A percentile compares a stretch with the other conserved stretches of the same genome.
Evolutionary conservation across 2,797 vertebrate genomes (phyloP).

Genomic region (Pachyuromys duprasi): DNA sequence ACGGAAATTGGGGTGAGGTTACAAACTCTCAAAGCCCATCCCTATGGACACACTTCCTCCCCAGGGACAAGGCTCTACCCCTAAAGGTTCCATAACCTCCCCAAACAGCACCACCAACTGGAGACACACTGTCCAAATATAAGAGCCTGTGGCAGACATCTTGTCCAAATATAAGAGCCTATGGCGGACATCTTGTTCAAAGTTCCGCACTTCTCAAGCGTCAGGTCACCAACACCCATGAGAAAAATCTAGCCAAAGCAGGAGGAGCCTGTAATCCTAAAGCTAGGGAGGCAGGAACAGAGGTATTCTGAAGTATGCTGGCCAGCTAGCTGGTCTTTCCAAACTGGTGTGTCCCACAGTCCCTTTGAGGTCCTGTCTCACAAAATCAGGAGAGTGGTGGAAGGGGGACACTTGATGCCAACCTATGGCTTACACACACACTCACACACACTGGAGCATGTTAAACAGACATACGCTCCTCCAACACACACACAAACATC

Average conservation of each 20-base stretch:
- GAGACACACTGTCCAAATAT: too few species aligned
- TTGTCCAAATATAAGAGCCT: not conserved
- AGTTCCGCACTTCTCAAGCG: not conserved
- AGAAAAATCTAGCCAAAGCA: not conserved
- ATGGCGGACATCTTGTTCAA: not conserved
- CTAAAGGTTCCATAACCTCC: not conserved
- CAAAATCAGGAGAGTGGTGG: too few species aligned
- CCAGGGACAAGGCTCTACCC: too few species aligned
- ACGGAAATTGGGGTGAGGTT: not conserved
- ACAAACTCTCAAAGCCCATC: not conserved
- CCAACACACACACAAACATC: not conserved
- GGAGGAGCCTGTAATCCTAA: not conserved
- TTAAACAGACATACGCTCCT: not conserved
- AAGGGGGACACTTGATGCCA: too few species aligned
- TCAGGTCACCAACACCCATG: not conserved
- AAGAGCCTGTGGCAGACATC: not conserved
- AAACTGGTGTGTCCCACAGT: not conserved
- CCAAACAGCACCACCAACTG: rapidly evolving
- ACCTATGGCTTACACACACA: not conserved
- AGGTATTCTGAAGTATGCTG: not conserved
- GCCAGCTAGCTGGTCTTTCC: not conserved
- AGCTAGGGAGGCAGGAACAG: not conserved
- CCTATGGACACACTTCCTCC: not conserved
- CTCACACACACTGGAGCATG: too few species aligned
- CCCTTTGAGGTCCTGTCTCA: not conserved